Evolutionary conservation across 1,140 invertebrate species (phyloP), one percentile per base, ranked within the genome.

Genomic region (Zaprionus ornatus): DNA sequence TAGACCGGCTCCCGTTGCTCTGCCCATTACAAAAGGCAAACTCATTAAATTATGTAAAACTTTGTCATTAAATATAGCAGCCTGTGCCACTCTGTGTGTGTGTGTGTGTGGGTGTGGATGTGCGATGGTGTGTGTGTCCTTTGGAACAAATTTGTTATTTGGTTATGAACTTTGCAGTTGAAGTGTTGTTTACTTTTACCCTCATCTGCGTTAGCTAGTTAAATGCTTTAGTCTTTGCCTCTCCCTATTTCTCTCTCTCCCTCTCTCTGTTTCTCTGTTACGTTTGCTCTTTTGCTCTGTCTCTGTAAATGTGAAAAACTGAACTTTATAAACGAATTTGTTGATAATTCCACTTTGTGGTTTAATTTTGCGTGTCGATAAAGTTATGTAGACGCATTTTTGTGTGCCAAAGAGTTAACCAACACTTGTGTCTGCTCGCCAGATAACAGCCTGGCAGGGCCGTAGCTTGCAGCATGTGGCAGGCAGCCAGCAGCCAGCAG

Each of bases 41-140:
- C 81, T 85, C 81, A 82, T 90, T 79, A 82, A 90, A 90, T 90
- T 90, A 90, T 90, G 85, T 77, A 90, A 88, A 90, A 90, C 85
- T 90, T 90, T 85, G 76, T 74, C 86, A 90, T 90, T 90, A 90
- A 88, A 90, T 82, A 79, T 90, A 79, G 69, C 74, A 80, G 74
- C 40, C 54, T 19, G 17, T 42, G 62, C 13, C 15, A 45, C 6
- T 72, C 4, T 57, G 10, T 42, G 27, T 9, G 21, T 5, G 12
- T 10, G 6, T 66, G 32, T 65, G 61, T 45, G 29, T 3, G 56
- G 21, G 25, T 29, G 5, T 25, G 2, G 59, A 21, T 57, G 40
- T 52, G 32, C 4, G 32, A n/a, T 29, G 23, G 45, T 25, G 55
- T 29, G 32, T 72, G 21, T 82, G 73, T 75, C 61, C 64, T 61